Evolutionary conservation across 2,888 invertebrate genomes (phyloP), one percentile per base, ranked within the genome.

Genomic region (Atrina japonica): DNA sequence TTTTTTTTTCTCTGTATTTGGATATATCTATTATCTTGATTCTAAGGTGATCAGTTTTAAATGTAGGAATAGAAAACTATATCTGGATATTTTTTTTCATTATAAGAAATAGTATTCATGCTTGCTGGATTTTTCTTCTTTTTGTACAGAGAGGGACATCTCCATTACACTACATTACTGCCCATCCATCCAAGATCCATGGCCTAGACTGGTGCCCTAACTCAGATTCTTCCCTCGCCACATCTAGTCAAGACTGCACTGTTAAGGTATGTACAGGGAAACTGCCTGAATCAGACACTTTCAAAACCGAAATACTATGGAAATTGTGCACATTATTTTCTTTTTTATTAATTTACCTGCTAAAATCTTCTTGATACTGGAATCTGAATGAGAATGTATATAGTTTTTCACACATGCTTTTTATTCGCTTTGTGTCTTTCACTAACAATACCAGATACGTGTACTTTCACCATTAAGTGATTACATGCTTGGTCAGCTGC

Each of bases 211-310:
- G 98, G 98, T 96, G 95, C 91, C 89, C 90, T 0, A 70, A 65
- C 43, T 83, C 84, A 55, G 88, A 90, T 68, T 77, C 84, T 70
- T 81, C 85, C 23, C 83, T 91, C 61, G 91, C 90, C 50, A 97
- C 98, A 9, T 96, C 96, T 69, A 97, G 97, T 91, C 97, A 98
- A 91, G 98, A 98, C 91, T 95, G 96, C 66, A 96, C 96, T 58
- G 97, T 98, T 1, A 97, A 97, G 82, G 91, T 91, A 67, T 77
- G 80, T 63, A 21, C 11, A 21, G 18, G 2, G 0, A 7, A 23
- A 7, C 6, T 5, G 14, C 21, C 35, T 16, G 3, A 41, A 58
- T n/a, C n/a, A n/a, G n/a, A n/a, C n/a, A n/a, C n/a, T n/a, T n/a
- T n/a, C n/a, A n/a, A n/a, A 49, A 41, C 41, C 41, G 9, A 14